Evolutionary conservation across 2,113 vertebrate species (phyloP).

Genomic region (Nestor notabilis): DNA sequence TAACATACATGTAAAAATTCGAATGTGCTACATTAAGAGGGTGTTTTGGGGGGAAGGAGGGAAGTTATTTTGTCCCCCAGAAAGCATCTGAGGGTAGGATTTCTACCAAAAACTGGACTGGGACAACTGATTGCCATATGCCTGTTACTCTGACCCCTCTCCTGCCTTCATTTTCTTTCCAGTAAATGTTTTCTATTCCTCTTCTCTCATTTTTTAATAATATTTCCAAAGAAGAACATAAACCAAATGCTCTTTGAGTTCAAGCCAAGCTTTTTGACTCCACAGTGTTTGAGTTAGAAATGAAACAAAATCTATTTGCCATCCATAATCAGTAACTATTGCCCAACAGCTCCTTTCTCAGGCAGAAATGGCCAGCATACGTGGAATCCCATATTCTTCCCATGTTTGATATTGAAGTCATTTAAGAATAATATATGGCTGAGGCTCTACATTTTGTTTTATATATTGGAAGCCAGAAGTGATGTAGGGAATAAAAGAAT

Average conservation of each 20-base stretch:
- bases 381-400: not conserved
- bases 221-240: conserved; percentile 51
- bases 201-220: conserved; percentile 25
- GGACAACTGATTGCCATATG: not conserved
- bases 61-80: not conserved
- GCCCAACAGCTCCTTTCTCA: not conserved
- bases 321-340: conserved; percentile 5
- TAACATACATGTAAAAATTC: not conserved
- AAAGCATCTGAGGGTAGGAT: not conserved
- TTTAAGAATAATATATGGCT: not conserved
- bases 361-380: not conserved
- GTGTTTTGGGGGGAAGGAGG: not conserved
- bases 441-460: not conserved
- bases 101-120: not conserved
- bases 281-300: conserved; percentile 10
- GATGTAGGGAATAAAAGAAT: not conserved
- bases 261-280: conserved; percentile 44
- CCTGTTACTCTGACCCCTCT: not conserved
- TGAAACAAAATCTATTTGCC: conserved; percentile 32
- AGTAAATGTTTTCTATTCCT: conserved; percentile 39
- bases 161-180: not conserved
- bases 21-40: not conserved
- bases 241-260: conserved; percentile 51
- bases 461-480: not conserved
- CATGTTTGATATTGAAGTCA: not conserved